phyloP scores from a whole-genome alignment of 2,113 vertebrate genomes.

The Podarcis cretensis region DNA sequence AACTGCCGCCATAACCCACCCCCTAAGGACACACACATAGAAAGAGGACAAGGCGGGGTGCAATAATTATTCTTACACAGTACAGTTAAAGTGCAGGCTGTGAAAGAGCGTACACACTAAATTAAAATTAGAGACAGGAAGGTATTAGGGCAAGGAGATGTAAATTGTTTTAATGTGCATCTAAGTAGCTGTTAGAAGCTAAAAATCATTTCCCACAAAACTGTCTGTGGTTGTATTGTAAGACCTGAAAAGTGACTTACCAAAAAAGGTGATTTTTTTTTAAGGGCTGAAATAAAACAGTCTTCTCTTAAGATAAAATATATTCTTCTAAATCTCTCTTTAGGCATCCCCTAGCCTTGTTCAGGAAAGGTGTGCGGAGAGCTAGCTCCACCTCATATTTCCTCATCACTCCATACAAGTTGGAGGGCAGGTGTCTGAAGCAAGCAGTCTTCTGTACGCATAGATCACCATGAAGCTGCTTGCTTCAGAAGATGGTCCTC shows the following conservation, averaged over 20 bases:
- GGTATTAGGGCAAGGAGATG: conserved; percentile 13
- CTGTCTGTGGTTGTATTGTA: neutral
- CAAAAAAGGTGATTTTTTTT: too few relatives aligned
- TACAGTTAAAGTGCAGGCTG: neutral
- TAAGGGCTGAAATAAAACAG: neutral
- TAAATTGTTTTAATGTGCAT: neutral
- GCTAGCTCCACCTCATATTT: too few relatives aligned
- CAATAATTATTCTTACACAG: conserved; percentile 9
- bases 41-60: neutral
- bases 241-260: neutral
- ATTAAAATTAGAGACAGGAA: conserved; percentile 7
- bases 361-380: too few relatives aligned
- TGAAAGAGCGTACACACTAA: neutral
- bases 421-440: too few relatives aligned
- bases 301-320: neutral
- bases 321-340: too few relatives aligned
- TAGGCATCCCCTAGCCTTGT: too few relatives aligned
- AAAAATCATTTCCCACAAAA: neutral
- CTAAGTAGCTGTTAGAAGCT: conserved; percentile 21
- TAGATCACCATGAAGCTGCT: too few relatives aligned
- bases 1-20: neutral
- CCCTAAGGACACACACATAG: neutral
- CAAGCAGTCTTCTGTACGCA: too few relatives aligned
- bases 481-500: too few relatives aligned
- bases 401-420: neutral